Conservation (phyloP, 2,113 vertebrate genomes). For the Saguinus midas region DNA sequence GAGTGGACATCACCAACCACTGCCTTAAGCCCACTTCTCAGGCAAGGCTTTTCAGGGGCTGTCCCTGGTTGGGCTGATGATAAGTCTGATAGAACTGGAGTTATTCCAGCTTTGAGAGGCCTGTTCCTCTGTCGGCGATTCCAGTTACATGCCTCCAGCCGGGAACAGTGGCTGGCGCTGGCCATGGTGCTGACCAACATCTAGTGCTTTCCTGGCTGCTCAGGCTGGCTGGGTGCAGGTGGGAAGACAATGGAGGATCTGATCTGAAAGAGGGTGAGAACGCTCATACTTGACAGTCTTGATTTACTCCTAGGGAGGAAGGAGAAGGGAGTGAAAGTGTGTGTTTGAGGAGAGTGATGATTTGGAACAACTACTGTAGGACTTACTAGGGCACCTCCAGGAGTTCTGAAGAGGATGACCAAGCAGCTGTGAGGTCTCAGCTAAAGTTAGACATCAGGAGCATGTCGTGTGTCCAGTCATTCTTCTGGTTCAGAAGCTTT, state of each 20-base stretch:
- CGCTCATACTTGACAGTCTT: not conserved
- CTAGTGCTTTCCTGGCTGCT: not conserved
- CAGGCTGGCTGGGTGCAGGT: not conserved
- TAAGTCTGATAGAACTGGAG: not conserved
- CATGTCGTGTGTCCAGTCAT: not conserved
- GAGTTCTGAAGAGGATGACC: not conserved
- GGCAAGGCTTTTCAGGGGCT: not conserved
- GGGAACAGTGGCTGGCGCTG: not conserved
- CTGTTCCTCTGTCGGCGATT: not conserved
- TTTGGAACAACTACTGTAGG: not conserved
- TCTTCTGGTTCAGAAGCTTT: not conserved
- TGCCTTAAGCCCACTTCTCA: not conserved
- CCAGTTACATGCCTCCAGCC: rapidly evolving
- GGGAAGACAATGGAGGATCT: not conserved
- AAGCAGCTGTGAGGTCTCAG: not conserved
- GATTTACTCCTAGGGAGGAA: not conserved
- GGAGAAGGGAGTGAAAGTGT: not conserved
- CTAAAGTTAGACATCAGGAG: not conserved
- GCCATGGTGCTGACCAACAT: not conserved
- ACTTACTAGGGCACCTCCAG: not conserved
- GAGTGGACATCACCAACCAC: not conserved
- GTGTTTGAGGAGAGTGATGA: not conserved
- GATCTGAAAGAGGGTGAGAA: not conserved
- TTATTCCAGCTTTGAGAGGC: not conserved
- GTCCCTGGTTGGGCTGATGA: not conserved